Conservation (phyloP, 2,888 invertebrate species). For the Crossocerus cetratus region DNA sequence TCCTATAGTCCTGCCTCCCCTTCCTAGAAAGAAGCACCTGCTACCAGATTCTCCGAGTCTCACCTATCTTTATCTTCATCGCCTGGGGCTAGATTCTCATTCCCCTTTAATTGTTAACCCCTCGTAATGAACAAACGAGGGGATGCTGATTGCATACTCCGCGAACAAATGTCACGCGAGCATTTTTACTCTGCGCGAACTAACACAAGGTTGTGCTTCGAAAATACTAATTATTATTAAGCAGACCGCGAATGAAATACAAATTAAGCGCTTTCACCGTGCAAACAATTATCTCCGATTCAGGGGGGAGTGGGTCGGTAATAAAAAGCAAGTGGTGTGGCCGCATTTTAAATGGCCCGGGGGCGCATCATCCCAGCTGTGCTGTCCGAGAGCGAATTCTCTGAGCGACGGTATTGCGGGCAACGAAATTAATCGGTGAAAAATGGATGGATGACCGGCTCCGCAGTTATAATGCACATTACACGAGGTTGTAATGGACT, state of each 20-base stretch:
- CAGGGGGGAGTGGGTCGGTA: neutral
- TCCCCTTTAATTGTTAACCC: neutral
- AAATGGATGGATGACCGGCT: neutral
- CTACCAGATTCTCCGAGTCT: neutral
- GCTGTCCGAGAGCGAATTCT: neutral
- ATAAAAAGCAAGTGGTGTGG: neutral
- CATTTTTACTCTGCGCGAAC: too few relatives aligned
- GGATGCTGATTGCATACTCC: too few relatives aligned
- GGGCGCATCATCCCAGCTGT: neutral
- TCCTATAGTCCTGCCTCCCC: neutral
- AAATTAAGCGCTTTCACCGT: too few relatives aligned
- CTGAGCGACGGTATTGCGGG: neutral
- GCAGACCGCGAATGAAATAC: neutral
- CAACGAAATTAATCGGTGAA: neutral
- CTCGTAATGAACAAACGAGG: too few relatives aligned
- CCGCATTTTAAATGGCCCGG: neutral
- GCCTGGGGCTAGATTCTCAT: too few relatives aligned
- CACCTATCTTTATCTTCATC: neutral
- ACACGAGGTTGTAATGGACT: slow-evolving; percentile 34
- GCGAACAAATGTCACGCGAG: neutral
- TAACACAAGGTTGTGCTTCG: neutral
- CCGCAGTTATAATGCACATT: slow-evolving; percentile 12
- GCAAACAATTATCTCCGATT: too few relatives aligned
- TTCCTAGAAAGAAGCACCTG: neutral
- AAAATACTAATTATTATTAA: neutral